Evolutionary conservation across 2,113 vertebrate species (phyloP).

Genomic region (Kryptolebias marmoratus): DNA sequence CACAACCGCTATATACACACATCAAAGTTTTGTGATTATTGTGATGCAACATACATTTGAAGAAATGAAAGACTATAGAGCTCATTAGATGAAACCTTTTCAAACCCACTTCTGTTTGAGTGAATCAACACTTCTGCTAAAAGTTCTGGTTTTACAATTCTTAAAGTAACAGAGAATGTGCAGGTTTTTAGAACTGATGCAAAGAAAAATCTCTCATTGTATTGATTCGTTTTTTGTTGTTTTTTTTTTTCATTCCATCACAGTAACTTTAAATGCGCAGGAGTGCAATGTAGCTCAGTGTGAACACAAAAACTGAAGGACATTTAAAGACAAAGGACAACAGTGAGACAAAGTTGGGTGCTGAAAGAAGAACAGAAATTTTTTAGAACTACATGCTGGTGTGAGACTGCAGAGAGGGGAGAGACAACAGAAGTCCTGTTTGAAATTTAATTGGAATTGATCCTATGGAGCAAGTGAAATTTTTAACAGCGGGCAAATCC

Average conservation of each 20-base stretch:
- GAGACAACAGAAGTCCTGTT: slow-evolving; percentile 57
- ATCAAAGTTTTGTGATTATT: too few relatives aligned
- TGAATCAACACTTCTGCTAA: neutral
- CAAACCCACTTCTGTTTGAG: too few relatives aligned
- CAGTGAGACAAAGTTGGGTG: slow-evolving; percentile 6
- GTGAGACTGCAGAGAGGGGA: slow-evolving; percentile 27
- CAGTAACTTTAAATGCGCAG: neutral
- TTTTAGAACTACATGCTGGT: slow-evolving; percentile 36
- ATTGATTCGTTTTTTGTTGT: neutral
- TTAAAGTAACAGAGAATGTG: neutral
- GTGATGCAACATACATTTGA: too few relatives aligned
- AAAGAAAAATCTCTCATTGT: neutral
- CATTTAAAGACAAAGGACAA: slow-evolving; percentile 18
- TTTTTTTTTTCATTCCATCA: neutral
- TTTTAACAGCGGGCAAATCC: slow-evolving; percentile 57
- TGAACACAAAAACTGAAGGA: slow-evolving; percentile 19
- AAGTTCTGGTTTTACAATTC: neutral
- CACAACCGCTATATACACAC: too few relatives aligned
- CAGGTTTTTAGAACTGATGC: neutral
- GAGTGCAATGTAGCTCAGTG: neutral
- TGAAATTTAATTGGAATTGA: slow-evolving; percentile 77
- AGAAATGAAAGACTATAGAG: too few relatives aligned
- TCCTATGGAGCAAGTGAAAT: slow-evolving; percentile 51
- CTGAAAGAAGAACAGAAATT: slow-evolving; percentile 16
- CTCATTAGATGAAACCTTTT: too few relatives aligned